phyloP scores from a whole-genome alignment of 2,113 vertebrate genomes.

The Podocnemis expansa region DNA sequence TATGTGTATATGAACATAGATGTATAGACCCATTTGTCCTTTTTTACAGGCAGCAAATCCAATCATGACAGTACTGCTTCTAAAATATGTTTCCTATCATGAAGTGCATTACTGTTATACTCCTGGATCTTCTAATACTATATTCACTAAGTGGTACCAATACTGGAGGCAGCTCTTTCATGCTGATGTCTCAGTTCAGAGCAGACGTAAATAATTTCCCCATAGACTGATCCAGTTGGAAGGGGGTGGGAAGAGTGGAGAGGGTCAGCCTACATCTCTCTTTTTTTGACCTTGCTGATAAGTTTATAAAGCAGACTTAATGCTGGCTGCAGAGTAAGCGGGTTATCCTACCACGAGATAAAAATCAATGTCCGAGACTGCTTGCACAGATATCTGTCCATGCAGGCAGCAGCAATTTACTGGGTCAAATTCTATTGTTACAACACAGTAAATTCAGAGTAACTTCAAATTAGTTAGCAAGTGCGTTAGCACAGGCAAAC shows the following conservation, averaged over 20 bases:
- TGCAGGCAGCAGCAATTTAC: neutral
- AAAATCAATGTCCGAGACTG: neutral
- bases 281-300: neutral
- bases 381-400: neutral
- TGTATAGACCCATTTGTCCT: neutral
- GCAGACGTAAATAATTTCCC: neutral
- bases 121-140: neutral
- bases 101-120: neutral
- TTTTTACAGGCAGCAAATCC: neutral
- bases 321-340: neutral
- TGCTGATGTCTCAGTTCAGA: neutral
- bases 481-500: neutral
- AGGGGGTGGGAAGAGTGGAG: neutral
- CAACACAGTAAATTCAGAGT: neutral
- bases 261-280: neutral
- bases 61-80: neutral
- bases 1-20: neutral
- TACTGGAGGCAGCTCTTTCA: neutral
- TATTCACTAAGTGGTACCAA: neutral
- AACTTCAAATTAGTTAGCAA: neutral
- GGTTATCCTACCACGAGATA: neutral
- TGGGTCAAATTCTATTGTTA: neutral
- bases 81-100: neutral
- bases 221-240: neutral
- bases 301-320: neutral